These are phyloP conservation scores for Hormiphora californensis DNA, from an alignment of 37 sponge, comb jelly and placozoan species.

Conservation along the genomic window DNA sequence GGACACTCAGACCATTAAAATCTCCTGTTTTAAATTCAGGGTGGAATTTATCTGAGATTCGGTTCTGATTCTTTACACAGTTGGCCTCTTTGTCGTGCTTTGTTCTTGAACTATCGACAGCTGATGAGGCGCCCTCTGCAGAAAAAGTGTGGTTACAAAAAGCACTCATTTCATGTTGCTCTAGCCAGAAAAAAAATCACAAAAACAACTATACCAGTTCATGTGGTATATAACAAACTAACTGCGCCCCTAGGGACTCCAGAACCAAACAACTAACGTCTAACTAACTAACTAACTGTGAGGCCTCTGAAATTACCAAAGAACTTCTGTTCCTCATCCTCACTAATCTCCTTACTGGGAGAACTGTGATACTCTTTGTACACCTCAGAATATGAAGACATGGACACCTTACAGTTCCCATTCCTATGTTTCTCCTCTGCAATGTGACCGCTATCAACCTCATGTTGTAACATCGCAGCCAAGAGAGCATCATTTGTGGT, in stretches of 20 bases:
- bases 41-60: slow-evolving; percentile 9
- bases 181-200: too few species aligned
- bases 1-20: slow-evolving; percentile 11
- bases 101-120: too few species aligned
- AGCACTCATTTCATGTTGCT: too few species aligned
- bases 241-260: too few species aligned
- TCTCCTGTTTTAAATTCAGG: slow-evolving; percentile 40
- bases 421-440: slow-evolving; percentile 79
- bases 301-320: slow-evolving; percentile 57
- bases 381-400: neutral
- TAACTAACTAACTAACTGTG: too few species aligned
- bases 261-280: too few species aligned
- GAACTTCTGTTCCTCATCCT: neutral
- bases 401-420: slow-evolving; percentile 56
- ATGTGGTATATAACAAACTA: too few species aligned
- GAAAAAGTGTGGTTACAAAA: too few species aligned
- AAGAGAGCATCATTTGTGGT: slow-evolving; percentile 67
- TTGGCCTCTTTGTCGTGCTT: slow-evolving; percentile 32
- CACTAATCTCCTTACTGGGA: neutral
- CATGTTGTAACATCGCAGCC: slow-evolving; percentile 90
- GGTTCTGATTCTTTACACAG: neutral
- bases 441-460: slow-evolving; percentile 80
- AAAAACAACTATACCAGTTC: too few species aligned
- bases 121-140: too few species aligned
- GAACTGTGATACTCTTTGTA: neutral